Evolutionary conservation across 2,113 vertebrate genomes (phyloP), one percentile per base, ranked within the genome.

Genomic region (Loxodonta africana): DNA sequence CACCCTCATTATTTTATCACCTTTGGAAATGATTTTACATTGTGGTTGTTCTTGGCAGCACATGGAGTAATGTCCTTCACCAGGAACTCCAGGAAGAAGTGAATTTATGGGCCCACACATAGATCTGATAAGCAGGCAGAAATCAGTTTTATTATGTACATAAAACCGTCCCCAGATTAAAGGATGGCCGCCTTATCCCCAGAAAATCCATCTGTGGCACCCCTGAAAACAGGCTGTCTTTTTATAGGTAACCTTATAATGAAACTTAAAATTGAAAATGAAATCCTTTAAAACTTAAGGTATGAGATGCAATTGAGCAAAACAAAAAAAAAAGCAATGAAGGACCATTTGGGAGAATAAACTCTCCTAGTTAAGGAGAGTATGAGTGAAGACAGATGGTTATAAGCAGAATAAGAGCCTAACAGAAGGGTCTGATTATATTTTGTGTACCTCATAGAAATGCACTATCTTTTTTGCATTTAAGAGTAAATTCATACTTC

Each of bases 141-240:
- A 98, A 98, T 98, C 98, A 98, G 93, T 98, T 98, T 98, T 97
- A 98, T 90, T 98, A 81, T 21, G 26, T 88, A 83, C 95, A 97
- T 98, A 98, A 98, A 98, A 96, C 93, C 62, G 46, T 62, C 57
- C 95, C 97, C 15, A 51, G 33, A 97, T 97, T 95, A 98, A 97
- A 98, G 97, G 97, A 95, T 90, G 96, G 93, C 82, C 95, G 63
- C 92, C 88, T 93, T 96, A 91, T 96, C 97, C 96, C 84, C 97
- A 91, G 95, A 97, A 93, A 98, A 90, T 69, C 63, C 65, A 69
- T 81, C 95, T 60, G 73, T 33, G 78, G 46, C 73, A 96, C 11
- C 87, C 74, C 0, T 85, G 85, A 93, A 90, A 96, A 92, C 23
- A 84, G 87, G 77, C 85, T 94, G 67, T 53, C 37, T 69, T 33